A percentile compares a stretch with the other conserved stretches of the same genome.
These are phyloP conservation scores for Plumapathes pennacea DNA, from an alignment of 92 coral and sea anemone species.

Conservation along the genomic window DNA sequence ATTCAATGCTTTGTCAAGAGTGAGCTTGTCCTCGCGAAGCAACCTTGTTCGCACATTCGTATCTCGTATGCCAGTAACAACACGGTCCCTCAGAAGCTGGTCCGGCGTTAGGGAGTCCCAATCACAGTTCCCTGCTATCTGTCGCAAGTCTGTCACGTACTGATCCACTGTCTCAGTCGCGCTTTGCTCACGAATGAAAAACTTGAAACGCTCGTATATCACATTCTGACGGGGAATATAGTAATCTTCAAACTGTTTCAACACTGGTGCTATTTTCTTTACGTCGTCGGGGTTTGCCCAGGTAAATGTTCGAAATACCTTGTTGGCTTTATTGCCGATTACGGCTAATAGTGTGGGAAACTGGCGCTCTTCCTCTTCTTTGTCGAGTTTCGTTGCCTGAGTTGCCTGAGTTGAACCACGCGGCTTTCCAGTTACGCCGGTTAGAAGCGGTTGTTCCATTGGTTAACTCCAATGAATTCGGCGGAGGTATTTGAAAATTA, in stretches of 20 bases:
- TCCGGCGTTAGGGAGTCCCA: conserved; percentile 36
- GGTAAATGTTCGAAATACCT: conserved; percentile 18
- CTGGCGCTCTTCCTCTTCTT: conserved; percentile 33
- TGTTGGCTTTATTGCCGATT: conserved; percentile 29
- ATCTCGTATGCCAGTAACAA: conserved; percentile 27
- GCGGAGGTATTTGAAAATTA: conserved; percentile 48
- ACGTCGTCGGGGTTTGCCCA: conserved; percentile 26
- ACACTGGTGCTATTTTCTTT: conserved; percentile 21
- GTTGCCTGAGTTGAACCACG: conserved; percentile 14
- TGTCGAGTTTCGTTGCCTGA: conserved; percentile 36
- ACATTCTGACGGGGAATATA: conserved; percentile 48
- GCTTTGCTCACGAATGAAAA: conserved; percentile 35
- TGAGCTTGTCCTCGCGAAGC: conserved; percentile 32
- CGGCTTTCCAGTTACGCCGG: conserved; percentile 32
- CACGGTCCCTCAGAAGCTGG: conserved; percentile 43
- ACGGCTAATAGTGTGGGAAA: conserved; percentile 37
- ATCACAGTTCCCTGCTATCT: conserved; percentile 47
- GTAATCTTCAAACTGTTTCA: conserved; percentile 40
- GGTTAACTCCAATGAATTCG: conserved; percentile 27
- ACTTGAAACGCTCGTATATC: conserved; percentile 27
- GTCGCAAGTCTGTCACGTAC: conserved; percentile 36
- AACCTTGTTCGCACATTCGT: conserved; percentile 41
- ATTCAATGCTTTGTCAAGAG: conserved; percentile 32
- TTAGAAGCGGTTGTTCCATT: too few species aligned
- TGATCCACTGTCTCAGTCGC: conserved; percentile 36